Conservation (phyloP, 2,113 vertebrate species). For the Euleptes europaea region DNA sequence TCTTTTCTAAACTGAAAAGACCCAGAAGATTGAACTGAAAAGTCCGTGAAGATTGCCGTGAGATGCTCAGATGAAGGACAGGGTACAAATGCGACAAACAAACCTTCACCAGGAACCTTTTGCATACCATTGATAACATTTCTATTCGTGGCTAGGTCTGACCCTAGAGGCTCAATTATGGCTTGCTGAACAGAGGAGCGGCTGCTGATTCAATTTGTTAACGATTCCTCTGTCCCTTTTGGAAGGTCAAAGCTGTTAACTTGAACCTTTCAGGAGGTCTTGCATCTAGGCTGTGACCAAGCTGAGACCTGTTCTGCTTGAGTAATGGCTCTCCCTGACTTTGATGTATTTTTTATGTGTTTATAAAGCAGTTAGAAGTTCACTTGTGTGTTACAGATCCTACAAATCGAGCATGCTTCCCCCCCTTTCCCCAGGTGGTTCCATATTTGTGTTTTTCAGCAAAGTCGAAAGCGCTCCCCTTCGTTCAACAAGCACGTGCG, state of each 20-base stretch:
- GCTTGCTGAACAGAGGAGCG: not conserved
- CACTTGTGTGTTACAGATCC: not conserved
- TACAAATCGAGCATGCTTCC: not conserved
- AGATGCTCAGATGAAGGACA: not conserved
- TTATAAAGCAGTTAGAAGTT: not conserved
- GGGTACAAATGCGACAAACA: not conserved
- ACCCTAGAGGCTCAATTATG: not conserved
- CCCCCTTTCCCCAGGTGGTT: not conserved
- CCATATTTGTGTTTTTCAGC: not conserved
- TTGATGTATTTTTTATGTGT: not conserved
- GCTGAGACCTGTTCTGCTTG: not conserved
- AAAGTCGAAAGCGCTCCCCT: too few species aligned
- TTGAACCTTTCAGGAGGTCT: not conserved
- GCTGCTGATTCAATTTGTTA: not conserved
- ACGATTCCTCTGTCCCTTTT: not conserved
- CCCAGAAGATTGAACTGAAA: too few species aligned
- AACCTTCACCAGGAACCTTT: not conserved
- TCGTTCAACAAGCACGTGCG: slow-evolving; percentile 11
- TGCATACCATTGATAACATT: too few species aligned
- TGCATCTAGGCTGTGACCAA: not conserved
- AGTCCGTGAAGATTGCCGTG: too few species aligned
- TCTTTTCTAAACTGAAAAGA: too few species aligned
- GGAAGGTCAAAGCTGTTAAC: not conserved
- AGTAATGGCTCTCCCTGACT: not conserved
- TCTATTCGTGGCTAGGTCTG: not conserved